Evolutionary conservation across 2,797 vertebrate species (phyloP).

Genomic region (Pampus argenteus): DNA sequence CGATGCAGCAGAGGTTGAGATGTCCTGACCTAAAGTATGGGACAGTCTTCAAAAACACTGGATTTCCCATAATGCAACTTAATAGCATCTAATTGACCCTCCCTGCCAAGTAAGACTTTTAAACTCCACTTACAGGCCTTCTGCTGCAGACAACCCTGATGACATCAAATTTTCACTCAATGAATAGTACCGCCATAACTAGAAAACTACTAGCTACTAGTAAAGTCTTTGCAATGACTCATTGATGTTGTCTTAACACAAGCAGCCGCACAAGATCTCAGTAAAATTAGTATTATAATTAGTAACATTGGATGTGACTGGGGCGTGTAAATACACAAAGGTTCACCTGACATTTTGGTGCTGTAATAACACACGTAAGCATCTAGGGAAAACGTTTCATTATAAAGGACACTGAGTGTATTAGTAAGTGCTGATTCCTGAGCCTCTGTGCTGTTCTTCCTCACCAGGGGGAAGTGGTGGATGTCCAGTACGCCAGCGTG

Average conservation of each 20-base stretch:
- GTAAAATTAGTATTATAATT: not conserved
- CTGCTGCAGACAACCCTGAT: not conserved
- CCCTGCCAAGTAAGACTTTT: too few species aligned
- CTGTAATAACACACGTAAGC: not conserved
- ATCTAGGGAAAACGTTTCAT: not conserved
- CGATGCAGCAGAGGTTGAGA: too few species aligned
- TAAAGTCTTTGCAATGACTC: not conserved
- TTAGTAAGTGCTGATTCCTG: not conserved
- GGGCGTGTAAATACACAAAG: not conserved
- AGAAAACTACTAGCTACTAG: not conserved
- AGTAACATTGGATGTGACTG: not conserved
- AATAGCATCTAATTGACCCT: too few species aligned
- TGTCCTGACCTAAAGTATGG: too few species aligned
- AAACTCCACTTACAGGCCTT: too few species aligned
- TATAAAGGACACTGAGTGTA: not conserved
- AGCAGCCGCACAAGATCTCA: not conserved
- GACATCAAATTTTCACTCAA: too few species aligned
- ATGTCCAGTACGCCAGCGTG: conserved; percentile 89
- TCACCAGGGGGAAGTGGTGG: conserved; percentile 90
- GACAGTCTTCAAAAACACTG: too few species aligned
- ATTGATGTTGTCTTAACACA: not conserved
- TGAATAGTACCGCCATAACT: too few species aligned
- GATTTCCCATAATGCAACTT: too few species aligned
- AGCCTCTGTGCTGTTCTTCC: conserved; percentile 23
- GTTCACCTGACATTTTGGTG: not conserved